These are phyloP conservation scores for Callimorpha dominula DNA, from an alignment of 2,888 invertebrate species.

Conservation along the genomic window DNA sequence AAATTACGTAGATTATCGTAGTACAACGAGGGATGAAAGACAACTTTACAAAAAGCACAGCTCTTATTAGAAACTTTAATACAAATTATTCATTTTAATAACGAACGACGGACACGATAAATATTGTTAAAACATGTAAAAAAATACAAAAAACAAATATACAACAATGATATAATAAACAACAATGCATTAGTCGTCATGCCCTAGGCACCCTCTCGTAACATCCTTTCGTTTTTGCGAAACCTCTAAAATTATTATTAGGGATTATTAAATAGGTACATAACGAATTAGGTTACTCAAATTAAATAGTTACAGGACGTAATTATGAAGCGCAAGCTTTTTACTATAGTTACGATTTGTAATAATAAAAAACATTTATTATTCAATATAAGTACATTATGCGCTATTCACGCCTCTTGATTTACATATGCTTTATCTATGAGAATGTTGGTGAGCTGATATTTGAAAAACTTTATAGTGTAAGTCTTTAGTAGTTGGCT, in stretches of 20 bases:
- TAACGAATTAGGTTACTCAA: slow-evolving; percentile 67
- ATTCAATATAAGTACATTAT: neutral
- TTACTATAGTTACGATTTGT: slow-evolving; percentile 42
- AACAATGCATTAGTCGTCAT: slow-evolving; percentile 48
- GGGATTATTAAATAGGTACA: slow-evolving; percentile 73
- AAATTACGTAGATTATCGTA: neutral
- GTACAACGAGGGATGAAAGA: slow-evolving; percentile 80
- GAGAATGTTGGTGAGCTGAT: too few relatives aligned
- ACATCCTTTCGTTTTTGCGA: slow-evolving; percentile 80
- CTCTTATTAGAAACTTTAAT: slow-evolving; percentile 65
- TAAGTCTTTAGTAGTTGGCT: neutral
- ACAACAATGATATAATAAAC: slow-evolving; percentile 18
- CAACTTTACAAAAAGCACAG: slow-evolving; percentile 76
- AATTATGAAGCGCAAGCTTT: slow-evolving; percentile 54
- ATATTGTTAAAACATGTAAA: slow-evolving; percentile 50
- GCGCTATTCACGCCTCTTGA: neutral
- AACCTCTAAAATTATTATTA: slow-evolving; percentile 82
- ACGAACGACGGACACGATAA: slow-evolving; percentile 49
- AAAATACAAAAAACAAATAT: slow-evolving; percentile 46
- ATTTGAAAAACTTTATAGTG: too few relatives aligned
- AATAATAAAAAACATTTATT: slow-evolving; percentile 30
- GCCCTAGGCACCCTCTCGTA: slow-evolving; percentile 46
- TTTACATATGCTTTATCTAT: neutral
- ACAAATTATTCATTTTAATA: slow-evolving; percentile 49
- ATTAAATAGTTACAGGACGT: slow-evolving; percentile 60